Base-by-base conservation (phyloP, 2,113 vertebrate species). In the Vombatus ursinus region DNA sequence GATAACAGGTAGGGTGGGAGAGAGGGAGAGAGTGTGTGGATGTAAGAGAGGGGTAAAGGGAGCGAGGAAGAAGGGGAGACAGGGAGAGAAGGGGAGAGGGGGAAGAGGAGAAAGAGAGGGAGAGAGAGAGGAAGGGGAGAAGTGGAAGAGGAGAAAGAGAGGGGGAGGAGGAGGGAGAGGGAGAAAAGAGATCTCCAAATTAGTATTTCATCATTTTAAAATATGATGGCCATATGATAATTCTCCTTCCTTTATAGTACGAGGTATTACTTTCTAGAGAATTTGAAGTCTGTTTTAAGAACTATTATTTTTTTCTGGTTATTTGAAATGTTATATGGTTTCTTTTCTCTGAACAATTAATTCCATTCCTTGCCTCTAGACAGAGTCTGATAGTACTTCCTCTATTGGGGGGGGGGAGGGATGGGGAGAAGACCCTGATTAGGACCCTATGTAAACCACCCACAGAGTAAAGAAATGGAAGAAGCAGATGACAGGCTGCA, bases 81-180 rank as follows among this genome's bases (percentile, higher is more conserved):
- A 61, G 28, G 6, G 57, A 25, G 10, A 61, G 10, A 12, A 3
- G 10, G 10, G 26, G 54, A 28, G 26, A 28, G 54, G 28, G 2
- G 2, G 23, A 31, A 6, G 2, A 12, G 31, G 9, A 26, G 26
- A 9, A 28, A 61, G 12, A 14, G 11, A 11, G 3, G 28, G 10
- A 12, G 28, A 14, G 3, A 12, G 3, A 10, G 28, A 14, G 28
- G 28, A 12, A 61, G 3, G 3, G 28, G 3, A 12, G 4, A 31
- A 2, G 28, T 2, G 6, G 11, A 8, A 26, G 4, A 3, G 28
- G 10, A 11, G 26, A 9, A 2, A 3, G 6, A 31, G 11, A 9
- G 8, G 25, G 25, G 7, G 7, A 26, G 7, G 24, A 9, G 25
- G 24, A 54, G 8, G 26, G 26, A 28, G 26, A 57, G 26, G 54